Percentiles rank a stretch among this genome's conserved stretches.
Conservation (phyloP, 2,797 vertebrate species). For the Anas bahamensis region DNA sequence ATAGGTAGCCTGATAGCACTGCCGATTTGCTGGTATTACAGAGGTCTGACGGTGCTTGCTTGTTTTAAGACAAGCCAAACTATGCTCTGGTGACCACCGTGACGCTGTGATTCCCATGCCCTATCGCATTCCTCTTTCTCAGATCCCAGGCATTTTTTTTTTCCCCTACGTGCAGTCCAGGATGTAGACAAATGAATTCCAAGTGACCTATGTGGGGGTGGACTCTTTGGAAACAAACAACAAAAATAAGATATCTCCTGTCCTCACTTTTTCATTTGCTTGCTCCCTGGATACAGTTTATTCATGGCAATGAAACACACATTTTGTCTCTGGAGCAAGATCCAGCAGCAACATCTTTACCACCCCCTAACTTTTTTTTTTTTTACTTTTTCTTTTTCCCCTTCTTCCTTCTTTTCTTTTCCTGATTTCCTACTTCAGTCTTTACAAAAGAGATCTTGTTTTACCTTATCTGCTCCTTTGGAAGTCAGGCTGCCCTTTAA, state of each 20-base stretch:
- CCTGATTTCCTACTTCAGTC: conserved; percentile 19
- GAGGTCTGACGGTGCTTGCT: conserved; percentile 82
- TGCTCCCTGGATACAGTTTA: conserved; percentile 83
- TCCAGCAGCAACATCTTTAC: conserved; percentile 63
- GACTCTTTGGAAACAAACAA: conserved; percentile 84
- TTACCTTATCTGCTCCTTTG: conserved; percentile 4
- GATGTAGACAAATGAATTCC: conserved; percentile 95
- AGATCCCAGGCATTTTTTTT: conserved; percentile 86
- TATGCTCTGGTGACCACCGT: conserved; percentile 90
- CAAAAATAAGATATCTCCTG: conserved; percentile 83
- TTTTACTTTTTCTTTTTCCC: background rate
- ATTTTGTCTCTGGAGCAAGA: conserved; percentile 71
- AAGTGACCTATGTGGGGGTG: conserved; percentile 92
- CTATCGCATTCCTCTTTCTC: conserved; percentile 90
- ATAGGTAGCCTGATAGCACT: conserved; percentile 83
- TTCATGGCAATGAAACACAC: conserved; percentile 77
- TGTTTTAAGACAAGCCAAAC: conserved; percentile 89
- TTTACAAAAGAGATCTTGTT: conserved; percentile 48
- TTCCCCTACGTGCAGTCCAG: conserved; percentile 85
- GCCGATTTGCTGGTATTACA: conserved; percentile 69
- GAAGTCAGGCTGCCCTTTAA: conserved; percentile 25
- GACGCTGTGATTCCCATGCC: conserved; percentile 95
- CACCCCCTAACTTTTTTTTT: conserved; percentile 38
- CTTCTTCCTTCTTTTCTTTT: background rate
- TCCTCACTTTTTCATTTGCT: conserved; percentile 88